phyloP scores from a whole-genome alignment of 35 echinoderm and acorn worm species.

The Lytechinus variegatus region DNA sequence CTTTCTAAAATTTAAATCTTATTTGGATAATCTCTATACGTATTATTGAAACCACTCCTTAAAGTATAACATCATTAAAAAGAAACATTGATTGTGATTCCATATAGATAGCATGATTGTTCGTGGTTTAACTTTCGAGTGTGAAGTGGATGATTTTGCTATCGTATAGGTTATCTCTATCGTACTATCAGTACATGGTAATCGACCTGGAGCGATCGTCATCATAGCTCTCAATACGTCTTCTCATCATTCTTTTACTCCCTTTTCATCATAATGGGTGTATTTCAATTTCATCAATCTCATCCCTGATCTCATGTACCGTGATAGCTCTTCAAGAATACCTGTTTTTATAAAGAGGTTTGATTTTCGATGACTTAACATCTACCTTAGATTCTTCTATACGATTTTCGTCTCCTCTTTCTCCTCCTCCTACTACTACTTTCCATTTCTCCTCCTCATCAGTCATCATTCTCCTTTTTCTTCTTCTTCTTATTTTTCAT shows the following conservation, averaged over 20 bases:
- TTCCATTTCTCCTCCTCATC: too few species aligned
- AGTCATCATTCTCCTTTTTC: too few species aligned
- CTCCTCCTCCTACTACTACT: too few species aligned
- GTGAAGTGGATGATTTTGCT: not conserved
- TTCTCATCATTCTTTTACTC: not conserved
- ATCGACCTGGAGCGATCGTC: slow-evolving; percentile 7
- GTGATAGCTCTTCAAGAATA: not conserved
- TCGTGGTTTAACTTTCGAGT: not conserved
- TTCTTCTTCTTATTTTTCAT: too few species aligned
- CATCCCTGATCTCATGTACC: not conserved
- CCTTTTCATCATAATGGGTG: not conserved
- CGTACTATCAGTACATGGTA: not conserved
- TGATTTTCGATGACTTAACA: not conserved
- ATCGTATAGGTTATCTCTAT: not conserved
- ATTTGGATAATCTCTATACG: too few species aligned
- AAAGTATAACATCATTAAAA: too few species aligned
- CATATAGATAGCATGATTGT: not conserved
- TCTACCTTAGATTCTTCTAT: not conserved
- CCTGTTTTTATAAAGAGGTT: not conserved
- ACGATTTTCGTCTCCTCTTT: too few species aligned
- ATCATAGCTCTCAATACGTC: not conserved
- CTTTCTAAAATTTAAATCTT: too few species aligned
- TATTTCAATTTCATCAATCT: not conserved
- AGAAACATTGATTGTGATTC: too few species aligned
- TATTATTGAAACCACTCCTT: too few species aligned